These are phyloP conservation scores for Polypedilum pembai DNA, from an alignment of 1,140 invertebrate genomes.

Conservation along the genomic window DNA sequence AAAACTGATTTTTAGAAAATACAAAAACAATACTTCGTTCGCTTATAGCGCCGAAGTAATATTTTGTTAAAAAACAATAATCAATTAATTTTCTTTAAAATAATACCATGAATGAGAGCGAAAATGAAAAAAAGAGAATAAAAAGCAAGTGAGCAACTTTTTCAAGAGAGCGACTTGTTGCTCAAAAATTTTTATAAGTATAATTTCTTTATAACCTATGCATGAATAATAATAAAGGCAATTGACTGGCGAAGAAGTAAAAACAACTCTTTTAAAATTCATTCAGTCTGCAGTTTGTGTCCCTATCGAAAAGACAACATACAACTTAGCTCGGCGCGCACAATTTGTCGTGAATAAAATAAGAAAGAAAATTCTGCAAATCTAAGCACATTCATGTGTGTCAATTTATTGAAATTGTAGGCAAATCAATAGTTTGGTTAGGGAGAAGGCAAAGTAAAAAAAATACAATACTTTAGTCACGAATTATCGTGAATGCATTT, in stretches of 20 bases:
- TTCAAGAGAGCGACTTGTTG: conserved; percentile 1
- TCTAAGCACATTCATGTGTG: not conserved
- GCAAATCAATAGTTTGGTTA: not conserved
- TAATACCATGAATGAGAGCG: too few relatives aligned
- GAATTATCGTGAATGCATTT: conserved; percentile 12
- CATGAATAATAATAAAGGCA: not conserved
- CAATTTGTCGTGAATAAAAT: not conserved
- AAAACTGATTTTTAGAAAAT: too few relatives aligned
- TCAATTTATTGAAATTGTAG: not conserved
- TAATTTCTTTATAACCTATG: not conserved
- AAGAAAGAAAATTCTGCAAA: not conserved
- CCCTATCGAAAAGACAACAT: not conserved
- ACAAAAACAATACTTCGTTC: too few relatives aligned
- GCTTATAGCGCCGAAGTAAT: too few relatives aligned
- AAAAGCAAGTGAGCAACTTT: too few relatives aligned
- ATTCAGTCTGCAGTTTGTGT: not conserved
- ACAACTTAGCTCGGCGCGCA: not conserved
- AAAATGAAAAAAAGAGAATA: too few relatives aligned
- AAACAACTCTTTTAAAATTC: not conserved
- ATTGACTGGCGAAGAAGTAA: not conserved
- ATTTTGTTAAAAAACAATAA: too few relatives aligned
- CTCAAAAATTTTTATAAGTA: not conserved
- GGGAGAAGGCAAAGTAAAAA: not conserved
- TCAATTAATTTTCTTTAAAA: too few relatives aligned
- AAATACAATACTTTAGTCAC: conserved; percentile 12